Evolutionary conservation across 1,140 invertebrate genomes (phyloP).

Genomic region (Ooceraea biroi): DNA sequence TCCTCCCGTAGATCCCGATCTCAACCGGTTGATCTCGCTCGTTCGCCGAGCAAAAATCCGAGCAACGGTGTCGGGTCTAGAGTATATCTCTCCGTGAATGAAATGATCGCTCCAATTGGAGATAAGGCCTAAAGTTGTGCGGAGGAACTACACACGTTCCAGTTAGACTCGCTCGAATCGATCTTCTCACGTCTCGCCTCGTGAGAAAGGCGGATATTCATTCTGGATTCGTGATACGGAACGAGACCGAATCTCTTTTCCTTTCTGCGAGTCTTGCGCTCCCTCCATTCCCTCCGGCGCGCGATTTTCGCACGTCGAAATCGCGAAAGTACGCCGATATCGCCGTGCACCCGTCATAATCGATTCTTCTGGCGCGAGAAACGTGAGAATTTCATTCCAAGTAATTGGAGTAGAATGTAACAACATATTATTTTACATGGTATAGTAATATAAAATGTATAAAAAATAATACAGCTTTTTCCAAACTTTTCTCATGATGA

Average conservation of each 20-base stretch:
- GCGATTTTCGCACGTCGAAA: slow-evolving; percentile 33
- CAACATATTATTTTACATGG: too few relatives aligned
- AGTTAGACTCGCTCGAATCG: slow-evolving; percentile 63
- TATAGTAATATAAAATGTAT: too few relatives aligned
- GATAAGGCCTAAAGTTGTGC: background rate
- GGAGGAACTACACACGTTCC: slow-evolving; percentile 40
- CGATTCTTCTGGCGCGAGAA: slow-evolving; percentile 23
- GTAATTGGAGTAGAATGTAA: too few relatives aligned
- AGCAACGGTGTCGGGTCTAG: background rate
- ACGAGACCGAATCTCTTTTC: slow-evolving; percentile 59
- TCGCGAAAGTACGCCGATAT: slow-evolving; percentile 59
- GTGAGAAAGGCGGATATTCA: slow-evolving; percentile 70
- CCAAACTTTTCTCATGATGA: too few relatives aligned
- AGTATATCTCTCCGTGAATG: slow-evolving; percentile 5
- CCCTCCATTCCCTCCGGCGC: background rate
- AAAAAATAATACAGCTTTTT: too few relatives aligned
- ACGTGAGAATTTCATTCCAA: background rate
- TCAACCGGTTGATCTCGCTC: background rate
- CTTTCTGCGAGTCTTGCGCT: slow-evolving; percentile 10
- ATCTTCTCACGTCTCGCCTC: slow-evolving; percentile 67
- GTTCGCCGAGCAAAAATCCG: background rate
- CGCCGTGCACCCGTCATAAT: background rate
- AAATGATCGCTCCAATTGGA: slow-evolving; percentile 37
- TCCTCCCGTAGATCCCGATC: background rate
- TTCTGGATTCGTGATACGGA: slow-evolving; percentile 60